Conservation (phyloP, 2,113 vertebrate species). For the Pseudopipra pipra region DNA sequence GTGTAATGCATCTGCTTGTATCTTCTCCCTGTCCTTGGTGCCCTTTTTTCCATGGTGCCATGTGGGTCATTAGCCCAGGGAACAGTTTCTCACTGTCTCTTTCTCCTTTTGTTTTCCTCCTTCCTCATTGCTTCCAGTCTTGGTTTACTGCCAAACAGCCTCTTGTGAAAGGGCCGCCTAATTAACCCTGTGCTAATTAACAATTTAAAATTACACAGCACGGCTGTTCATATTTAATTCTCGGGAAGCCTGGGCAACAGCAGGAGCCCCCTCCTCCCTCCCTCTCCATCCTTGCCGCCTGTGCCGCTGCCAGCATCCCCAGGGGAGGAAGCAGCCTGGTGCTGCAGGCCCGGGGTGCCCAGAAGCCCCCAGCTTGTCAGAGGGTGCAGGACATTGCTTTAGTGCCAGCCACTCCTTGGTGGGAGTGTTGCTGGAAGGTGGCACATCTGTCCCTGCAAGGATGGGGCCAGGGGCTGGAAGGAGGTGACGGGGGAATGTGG, state of each 20-base stretch:
- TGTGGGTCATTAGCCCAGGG: constrained; percentile 56
- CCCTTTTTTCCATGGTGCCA: constrained; percentile 10
- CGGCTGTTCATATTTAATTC: constrained; percentile 89
- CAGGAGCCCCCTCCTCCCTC: constrained; percentile 58
- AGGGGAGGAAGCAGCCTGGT: neutral
- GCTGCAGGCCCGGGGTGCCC: neutral
- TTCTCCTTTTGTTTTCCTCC: constrained; percentile 72
- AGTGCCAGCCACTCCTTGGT: neutral
- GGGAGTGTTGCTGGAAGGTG: neutral
- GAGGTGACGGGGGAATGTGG: fast-evolving
- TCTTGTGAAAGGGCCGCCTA: constrained; percentile 88
- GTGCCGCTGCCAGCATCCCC: neutral
- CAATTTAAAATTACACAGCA: constrained; percentile 97
- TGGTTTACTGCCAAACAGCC: constrained; percentile 83
- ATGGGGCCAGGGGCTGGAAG: neutral
- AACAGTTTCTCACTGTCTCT: constrained; percentile 69
- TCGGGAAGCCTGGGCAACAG: constrained; percentile 79
- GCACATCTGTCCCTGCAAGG: neutral
- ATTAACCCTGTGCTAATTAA: constrained; percentile 99
- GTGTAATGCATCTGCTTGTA: neutral
- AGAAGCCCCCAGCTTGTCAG: neutral
- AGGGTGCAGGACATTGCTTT: neutral
- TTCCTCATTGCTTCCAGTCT: constrained; percentile 75
- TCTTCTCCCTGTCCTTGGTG: neutral
- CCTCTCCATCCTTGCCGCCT: constrained; percentile 13